A percentile compares a stretch with the other conserved stretches of the same genome.
Conservation (phyloP, 2,797 vertebrate genomes). For the Syngnathus acus region DNA sequence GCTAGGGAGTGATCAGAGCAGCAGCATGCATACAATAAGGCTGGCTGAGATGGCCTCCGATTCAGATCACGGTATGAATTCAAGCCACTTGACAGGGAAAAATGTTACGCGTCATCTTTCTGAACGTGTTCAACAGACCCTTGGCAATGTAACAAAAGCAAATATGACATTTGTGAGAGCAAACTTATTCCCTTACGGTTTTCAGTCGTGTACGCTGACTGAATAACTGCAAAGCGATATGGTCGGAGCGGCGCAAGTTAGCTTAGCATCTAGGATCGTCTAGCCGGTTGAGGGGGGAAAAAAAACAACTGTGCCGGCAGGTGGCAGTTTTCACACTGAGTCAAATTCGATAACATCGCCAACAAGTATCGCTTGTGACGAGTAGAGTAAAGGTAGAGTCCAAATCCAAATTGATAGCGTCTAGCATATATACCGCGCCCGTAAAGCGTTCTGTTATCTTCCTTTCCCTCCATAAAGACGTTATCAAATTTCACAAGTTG, state of each 20-base stretch:
- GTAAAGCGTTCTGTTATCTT: not conserved
- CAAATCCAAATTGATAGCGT: not conserved
- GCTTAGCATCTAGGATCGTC: no score
- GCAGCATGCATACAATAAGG: constrained; percentile 19
- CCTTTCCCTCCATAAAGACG: not conserved
- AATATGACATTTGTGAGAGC: not conserved
- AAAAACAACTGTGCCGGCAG: no score
- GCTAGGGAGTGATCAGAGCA: constrained; percentile 47
- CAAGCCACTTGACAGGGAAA: not conserved
- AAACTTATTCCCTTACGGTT: no score
- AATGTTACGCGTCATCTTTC: not conserved
- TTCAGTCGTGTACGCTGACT: no score
- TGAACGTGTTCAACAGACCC: no score
- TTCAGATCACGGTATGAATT: not conserved
- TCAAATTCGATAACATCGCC: not conserved
- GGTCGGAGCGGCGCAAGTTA: no score
- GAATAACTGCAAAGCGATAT: no score
- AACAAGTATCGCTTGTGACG: not conserved
- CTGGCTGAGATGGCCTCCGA: not conserved
- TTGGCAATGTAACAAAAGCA: not conserved
- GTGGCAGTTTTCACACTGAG: no score
- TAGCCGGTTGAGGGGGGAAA: no score
- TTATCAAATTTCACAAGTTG: constrained; percentile 36
- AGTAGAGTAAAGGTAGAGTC: not conserved
- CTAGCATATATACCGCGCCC: not conserved